Evolutionary conservation across 2,113 vertebrate genomes (phyloP).

Genomic region (Motacilla tschutschensis): DNA sequence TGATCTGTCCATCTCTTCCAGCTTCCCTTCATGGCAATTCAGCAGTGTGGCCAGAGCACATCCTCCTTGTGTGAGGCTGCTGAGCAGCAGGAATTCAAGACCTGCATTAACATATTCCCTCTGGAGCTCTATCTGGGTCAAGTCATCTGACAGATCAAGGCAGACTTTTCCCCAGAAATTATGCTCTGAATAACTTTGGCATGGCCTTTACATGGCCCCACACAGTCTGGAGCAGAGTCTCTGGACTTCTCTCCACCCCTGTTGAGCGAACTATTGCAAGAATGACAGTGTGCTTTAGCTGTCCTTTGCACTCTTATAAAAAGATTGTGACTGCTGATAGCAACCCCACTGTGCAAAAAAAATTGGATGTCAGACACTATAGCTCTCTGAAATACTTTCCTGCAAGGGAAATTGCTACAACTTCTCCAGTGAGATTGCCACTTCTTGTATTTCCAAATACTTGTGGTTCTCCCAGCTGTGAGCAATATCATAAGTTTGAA

Average conservation of each 20-base stretch:
- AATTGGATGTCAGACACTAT: not conserved
- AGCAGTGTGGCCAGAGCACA: not conserved
- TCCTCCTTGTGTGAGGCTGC: rapidly evolving
- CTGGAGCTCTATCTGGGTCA: not conserved
- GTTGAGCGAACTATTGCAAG: not conserved
- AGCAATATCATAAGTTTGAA: not conserved
- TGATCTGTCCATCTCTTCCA: not conserved
- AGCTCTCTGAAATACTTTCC: not conserved
- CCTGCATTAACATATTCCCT: not conserved
- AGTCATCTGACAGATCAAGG: not conserved
- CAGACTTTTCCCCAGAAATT: not conserved
- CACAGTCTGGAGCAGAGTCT: not conserved
- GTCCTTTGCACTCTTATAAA: not conserved
- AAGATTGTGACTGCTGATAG: not conserved
- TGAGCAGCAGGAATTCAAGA: not conserved
- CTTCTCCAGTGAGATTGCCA: not conserved
- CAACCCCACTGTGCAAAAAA: not conserved
- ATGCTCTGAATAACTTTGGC: not conserved
- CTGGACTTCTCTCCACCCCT: not conserved
- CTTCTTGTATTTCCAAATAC: not conserved
- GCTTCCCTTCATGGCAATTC: not conserved
- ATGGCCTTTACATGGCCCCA: not conserved
- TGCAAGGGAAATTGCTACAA: not conserved
- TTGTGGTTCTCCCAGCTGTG: not conserved
- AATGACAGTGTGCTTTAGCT: not conserved